Evolutionary conservation across 1,140 invertebrate genomes (phyloP).

Genomic region (Globodera ellingtonae): DNA sequence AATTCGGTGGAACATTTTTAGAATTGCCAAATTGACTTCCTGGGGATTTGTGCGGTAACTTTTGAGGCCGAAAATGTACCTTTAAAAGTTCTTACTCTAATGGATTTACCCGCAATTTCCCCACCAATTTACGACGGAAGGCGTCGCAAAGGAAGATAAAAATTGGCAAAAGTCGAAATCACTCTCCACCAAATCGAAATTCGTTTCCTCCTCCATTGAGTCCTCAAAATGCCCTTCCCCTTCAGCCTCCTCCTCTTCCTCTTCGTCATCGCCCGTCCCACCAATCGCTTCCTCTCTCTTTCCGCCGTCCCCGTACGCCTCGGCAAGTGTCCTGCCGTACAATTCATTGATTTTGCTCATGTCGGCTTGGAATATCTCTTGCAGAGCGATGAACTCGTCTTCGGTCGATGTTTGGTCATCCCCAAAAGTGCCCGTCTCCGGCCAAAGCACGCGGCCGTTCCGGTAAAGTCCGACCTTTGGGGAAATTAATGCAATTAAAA

Average conservation of each 20-base stretch:
- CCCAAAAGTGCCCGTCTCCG: constrained; percentile 46
- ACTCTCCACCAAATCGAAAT: constrained; percentile 16
- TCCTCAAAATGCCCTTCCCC: neutral
- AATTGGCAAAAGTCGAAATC: constrained; percentile 47
- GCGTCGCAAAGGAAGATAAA: constrained; percentile 39
- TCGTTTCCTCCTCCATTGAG: neutral
- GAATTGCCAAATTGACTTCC: constrained; percentile 44
- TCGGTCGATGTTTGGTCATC: constrained; percentile 34
- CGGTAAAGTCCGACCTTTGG: constrained; percentile 40
- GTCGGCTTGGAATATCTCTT: constrained; percentile 40
- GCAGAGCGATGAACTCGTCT: constrained; percentile 31
- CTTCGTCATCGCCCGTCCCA: constrained; percentile 20
- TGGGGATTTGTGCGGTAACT: constrained; percentile 32
- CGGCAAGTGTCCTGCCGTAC: constrained; percentile 25
- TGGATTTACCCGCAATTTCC: neutral
- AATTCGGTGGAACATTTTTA: constrained; percentile 50
- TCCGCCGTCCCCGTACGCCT: constrained; percentile 31
- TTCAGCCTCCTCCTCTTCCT: constrained; percentile 32
- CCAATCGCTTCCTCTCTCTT: constrained; percentile 25
- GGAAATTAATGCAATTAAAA: too few species aligned
- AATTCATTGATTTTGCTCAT: constrained; percentile 38
- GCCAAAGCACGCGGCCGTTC: constrained; percentile 42
- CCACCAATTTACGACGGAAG: constrained; percentile 41
- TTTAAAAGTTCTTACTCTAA: constrained; percentile 16
- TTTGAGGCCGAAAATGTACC: constrained; percentile 48